Base-by-base conservation (phyloP, 2,888 invertebrate genomes). In the Lasius platythorax region DNA sequence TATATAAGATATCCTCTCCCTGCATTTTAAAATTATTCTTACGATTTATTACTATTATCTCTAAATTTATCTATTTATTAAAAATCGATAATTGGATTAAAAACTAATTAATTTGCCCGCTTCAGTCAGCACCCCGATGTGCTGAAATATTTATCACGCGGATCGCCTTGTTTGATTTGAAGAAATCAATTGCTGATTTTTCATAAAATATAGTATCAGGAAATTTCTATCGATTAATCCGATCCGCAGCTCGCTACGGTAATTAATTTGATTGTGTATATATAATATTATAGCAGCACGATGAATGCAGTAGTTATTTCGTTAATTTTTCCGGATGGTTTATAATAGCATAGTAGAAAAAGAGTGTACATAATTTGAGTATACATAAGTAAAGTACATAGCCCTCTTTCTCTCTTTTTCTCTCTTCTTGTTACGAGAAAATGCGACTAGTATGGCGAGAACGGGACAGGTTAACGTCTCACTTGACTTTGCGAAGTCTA, bases 391-490 rank as follows among this genome's bases (percentile, higher is more conserved):
- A 9, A 37, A 50, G 11, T 63, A 63, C 46, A 11, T 50, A 50
- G 18, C 6, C 4, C 50, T 46, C 1, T 3, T 15, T 46, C 46
- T 50, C 1, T 50, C 8, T 53, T 18, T 37, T 46, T 56, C 28
- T 78, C 50, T 79, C 33, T 6, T 70, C n/a, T 53, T 53, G 28
- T 58, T 63, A 58, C 56, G 58, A 33, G 58, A 28, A 43, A 53
- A 50, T 15, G 15, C 4, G 8, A 37, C 37, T 73, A 46, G 72
- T 61, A 72, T 33, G 18, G 43, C 46, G 43, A 28, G 61, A 84
- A 83, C 72, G 78, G 66, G 73, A 84, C 85, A 68, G 84, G 85
- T 87, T 88, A 91, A 91, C 87, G 87, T 87, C 87, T 90, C 78
- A 88, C 76, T 89, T 64, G 82, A 74, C 74, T 73, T 63, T 50